These are phyloP conservation scores for Nesospiza acunhae DNA, from an alignment of 2,113 vertebrate genomes.

Conservation along the genomic window DNA sequence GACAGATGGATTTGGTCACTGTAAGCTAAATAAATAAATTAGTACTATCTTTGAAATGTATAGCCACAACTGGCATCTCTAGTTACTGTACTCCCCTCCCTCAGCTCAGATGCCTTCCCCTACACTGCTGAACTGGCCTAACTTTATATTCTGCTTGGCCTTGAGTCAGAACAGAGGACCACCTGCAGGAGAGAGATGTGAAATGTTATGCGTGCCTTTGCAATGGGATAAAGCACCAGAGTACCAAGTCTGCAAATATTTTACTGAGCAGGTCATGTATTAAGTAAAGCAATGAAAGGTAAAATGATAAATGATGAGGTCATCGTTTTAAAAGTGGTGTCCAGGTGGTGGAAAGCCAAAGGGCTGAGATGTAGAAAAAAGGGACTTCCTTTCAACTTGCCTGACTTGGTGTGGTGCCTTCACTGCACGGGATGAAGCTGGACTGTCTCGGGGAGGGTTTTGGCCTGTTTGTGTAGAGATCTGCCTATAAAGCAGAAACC, in stretches of 20 bases:
- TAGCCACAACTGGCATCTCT: slow-evolving; percentile 65
- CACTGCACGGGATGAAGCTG: neutral
- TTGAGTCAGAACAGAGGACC: slow-evolving; percentile 66
- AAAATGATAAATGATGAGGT: slow-evolving; percentile 75
- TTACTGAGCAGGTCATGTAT: slow-evolving; percentile 73
- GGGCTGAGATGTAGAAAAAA: slow-evolving; percentile 32
- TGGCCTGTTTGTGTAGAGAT: neutral
- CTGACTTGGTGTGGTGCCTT: neutral
- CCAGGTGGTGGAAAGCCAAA: slow-evolving; percentile 67
- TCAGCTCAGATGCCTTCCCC: slow-evolving; percentile 54
- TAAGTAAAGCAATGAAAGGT: slow-evolving; percentile 70
- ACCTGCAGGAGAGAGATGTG: slow-evolving; percentile 68
- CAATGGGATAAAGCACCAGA: slow-evolving; percentile 70
- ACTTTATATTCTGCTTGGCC: slow-evolving; percentile 57
- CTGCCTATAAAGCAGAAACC: neutral
- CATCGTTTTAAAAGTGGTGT: slow-evolving; percentile 50
- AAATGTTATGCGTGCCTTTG: slow-evolving; percentile 69
- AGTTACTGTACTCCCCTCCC: slow-evolving; percentile 24
- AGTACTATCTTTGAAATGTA: slow-evolving; percentile 72
- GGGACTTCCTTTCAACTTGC: slow-evolving; percentile 23
- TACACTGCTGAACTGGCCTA: slow-evolving; percentile 47
- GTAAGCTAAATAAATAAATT: slow-evolving; percentile 75
- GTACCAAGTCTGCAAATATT: slow-evolving; percentile 71
- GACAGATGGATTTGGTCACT: slow-evolving; percentile 68
- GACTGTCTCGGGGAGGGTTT: neutral